These are phyloP conservation scores for Dioctria rufipes DNA, from an alignment of 2,888 invertebrate genomes.

Conservation along the genomic window DNA sequence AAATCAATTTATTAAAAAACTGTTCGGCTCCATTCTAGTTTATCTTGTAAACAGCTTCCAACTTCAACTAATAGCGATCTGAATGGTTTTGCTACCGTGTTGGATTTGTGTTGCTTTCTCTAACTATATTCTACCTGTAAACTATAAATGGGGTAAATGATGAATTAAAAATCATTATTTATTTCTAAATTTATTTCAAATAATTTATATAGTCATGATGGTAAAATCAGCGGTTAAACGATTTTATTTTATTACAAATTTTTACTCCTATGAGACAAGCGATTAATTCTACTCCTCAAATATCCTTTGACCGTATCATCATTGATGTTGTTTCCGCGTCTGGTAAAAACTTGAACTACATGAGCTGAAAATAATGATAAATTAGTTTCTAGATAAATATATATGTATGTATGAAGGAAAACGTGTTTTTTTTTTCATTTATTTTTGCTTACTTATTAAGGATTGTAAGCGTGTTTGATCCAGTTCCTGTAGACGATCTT, in stretches of 20 bases:
- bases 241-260: not conserved
- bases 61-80: no score
- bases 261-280: slow-evolving; percentile 57
- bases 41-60: no score
- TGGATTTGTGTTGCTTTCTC: no score
- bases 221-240: not conserved
- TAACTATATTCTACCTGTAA: no score
- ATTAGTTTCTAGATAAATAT: not conserved
- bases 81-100: no score
- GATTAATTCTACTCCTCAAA: slow-evolving; percentile 66
- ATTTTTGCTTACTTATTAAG: slow-evolving; percentile 66
- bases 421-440: no score
- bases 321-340: slow-evolving; percentile 65
- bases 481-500: slow-evolving; percentile 62
- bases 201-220: no score
- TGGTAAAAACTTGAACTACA: slow-evolving; percentile 68
- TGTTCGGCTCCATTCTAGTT: no score
- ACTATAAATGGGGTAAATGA: no score
- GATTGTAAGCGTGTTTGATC: slow-evolving; percentile 65
- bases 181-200: no score
- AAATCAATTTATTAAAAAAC: no score
- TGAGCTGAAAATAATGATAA: slow-evolving; percentile 65
- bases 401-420: not conserved
- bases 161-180: no score
- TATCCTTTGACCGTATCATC: slow-evolving; percentile 64